Conservation (phyloP, 2,113 vertebrate genomes). For the Jacana jacana region DNA sequence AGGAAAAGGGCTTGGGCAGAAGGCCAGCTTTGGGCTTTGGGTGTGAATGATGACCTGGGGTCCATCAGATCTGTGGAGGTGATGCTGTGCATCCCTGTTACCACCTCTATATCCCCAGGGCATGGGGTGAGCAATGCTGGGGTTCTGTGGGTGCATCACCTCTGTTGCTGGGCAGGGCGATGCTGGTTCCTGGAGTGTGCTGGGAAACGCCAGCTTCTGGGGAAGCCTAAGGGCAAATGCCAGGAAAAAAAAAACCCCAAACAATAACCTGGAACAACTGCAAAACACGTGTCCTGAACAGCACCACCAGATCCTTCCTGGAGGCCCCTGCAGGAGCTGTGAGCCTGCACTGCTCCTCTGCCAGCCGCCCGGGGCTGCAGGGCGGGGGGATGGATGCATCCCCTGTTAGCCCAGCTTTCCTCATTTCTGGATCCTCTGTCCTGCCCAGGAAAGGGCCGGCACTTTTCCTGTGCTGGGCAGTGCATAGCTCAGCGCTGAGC, state of each 20-base stretch:
- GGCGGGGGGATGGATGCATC: fast-evolving
- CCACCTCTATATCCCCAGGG: background rate
- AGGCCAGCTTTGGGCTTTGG: background rate
- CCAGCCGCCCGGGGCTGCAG: fast-evolving
- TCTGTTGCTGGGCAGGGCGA: constrained; percentile 1
- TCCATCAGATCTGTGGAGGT: background rate
- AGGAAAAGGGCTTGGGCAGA: background rate
- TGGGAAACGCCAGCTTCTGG: background rate
- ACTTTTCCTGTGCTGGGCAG: constrained; percentile 44
- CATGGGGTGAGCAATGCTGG: background rate
- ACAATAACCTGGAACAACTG: constrained; percentile 18
- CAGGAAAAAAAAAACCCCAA: background rate
- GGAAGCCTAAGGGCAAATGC: constrained; percentile 24
- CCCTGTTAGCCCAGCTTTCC: background rate
- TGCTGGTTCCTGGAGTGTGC: background rate
- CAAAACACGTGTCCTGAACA: background rate
- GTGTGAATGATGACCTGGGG: background rate
- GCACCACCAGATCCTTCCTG: constrained; percentile 27
- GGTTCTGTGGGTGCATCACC: background rate
- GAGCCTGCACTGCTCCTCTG: background rate
- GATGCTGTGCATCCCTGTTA: background rate
- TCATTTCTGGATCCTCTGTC: background rate
- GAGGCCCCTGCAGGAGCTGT: background rate
- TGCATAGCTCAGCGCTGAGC: background rate
- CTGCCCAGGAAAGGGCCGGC: constrained; percentile 27